Evolutionary conservation across 2,888 invertebrate species (phyloP), one percentile per base, ranked within the genome.

Genomic region (Megaustenia siamemsis): DNA sequence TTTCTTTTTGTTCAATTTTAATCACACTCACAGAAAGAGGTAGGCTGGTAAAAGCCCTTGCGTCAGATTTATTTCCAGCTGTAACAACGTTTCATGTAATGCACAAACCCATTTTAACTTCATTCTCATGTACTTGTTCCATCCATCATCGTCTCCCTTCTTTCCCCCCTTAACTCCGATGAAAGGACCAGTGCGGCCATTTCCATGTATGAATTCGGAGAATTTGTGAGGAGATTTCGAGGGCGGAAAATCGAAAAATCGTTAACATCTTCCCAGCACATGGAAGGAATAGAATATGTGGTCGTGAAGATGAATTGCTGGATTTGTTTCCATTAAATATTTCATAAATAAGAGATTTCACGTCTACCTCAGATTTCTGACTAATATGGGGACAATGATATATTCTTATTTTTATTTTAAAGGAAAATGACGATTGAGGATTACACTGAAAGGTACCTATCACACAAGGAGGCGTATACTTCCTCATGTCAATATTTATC

Each of bases 321-420:
- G 76, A 77, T 56, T 77, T 77, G 38, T 60, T 10, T 56, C 76
- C 56, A 77, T 56, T 77, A 56, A 77, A 77, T 60, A 60, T 56
- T 56, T 60, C 56, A 77, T 77, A 77, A 77, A 77, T 77, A 35
- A 77, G 38, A 56, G 60, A 77, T 38, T 38, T 38, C 12, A 32
- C 15, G 38, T 21, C 24, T 60, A 21, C 18, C 21, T 1, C 24
- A 24, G n/a, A 45, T 3, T 2, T n/a, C 38, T 28, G 71, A 28
- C 71, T 12, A 43, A 28, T 28, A 2, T 12, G 32, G 1, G 63
- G 63, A 1, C 69, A 40, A 40, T 3, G 21, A 40, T n/a, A n/a
- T n/a, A n/a, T n/a, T n/a, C n/a, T n/a, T n/a, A n/a, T n/a, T n/a
- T n/a, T n/a, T n/a, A n/a, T n/a, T n/a, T n/a, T n/a, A n/a, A n/a